Base-by-base conservation (phyloP, 2,888 invertebrate genomes). In the Caenorhabditis doughertyi region DNA sequence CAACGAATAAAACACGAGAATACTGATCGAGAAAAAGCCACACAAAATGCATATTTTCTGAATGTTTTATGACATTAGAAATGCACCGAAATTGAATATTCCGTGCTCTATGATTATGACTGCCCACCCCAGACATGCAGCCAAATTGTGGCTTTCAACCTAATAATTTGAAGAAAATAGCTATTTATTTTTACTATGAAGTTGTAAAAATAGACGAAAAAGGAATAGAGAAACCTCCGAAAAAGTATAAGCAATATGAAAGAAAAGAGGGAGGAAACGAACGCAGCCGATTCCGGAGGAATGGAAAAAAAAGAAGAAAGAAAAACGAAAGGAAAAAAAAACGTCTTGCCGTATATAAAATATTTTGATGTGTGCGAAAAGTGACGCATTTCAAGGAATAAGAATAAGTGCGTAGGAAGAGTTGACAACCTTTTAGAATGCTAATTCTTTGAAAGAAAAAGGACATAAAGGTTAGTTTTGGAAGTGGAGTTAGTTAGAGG, bases 331-430 rank as follows among this genome's bases (percentile, higher is more conserved):
- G 13, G 62, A 53, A 72, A 62, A n/a, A n/a, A n/a, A 55, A 60
- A 27, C 18, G 71, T 60, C 60, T 51, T 56, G 70, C 44, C 44
- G 13, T 44, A 72, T 64, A 74, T 74, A 74, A 67, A 74, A 74
- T 74, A 64, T 65, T 74, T 76, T 76, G 76, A 76, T 76, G 76
- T 76, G 76, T 67, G 76, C 67, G 76, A 76, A 76, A 60, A 68
- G 60, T 76, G 76, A 76, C 74, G 56, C 53, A 67, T 64, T 64
- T 32, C 13, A 21, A 49, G 44, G n/a, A 29, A 4, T 44, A 29
- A 18, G 35, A 32, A 25, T 16, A 68, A 68, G 55, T 67, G 67
- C 67, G 55, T 25, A 42, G 70, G 62, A 27, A 13, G 60, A 21
- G 55, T 18, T 44, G 64, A 47, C 47, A 73, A 42, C n/a, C n/a